A percentile compares a stretch with the other conserved stretches of the same genome.
These are phyloP conservation scores for Ptilorrhoa leucosticta DNA, from an alignment of 2,113 vertebrate genomes.

Conservation along the genomic window DNA sequence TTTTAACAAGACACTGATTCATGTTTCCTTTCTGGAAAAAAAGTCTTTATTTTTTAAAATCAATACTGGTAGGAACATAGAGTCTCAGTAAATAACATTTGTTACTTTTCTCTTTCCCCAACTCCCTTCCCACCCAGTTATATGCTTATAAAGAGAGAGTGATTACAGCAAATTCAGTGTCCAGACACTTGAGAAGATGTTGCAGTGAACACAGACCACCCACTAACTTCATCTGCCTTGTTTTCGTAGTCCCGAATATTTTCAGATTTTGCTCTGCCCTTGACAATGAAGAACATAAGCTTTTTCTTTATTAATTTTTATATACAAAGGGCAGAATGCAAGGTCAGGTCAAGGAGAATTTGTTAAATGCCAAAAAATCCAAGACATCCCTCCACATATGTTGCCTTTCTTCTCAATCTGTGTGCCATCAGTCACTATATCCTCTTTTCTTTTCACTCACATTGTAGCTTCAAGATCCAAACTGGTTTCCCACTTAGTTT, in stretches of 20 bases:
- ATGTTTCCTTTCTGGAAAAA: background rate
- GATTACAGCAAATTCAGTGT: background rate
- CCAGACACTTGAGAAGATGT: background rate
- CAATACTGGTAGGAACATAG: background rate
- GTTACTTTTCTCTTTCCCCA: background rate
- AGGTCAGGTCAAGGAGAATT: background rate
- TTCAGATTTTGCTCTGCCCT: background rate
- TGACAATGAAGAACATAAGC: constrained; percentile 11
- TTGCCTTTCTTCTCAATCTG: background rate
- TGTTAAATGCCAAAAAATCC: background rate
- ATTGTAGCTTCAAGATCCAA: background rate
- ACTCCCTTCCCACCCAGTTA: background rate
- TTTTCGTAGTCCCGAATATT: background rate
- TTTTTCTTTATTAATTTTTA: background rate
- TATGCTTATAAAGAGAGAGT: background rate
- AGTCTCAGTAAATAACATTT: background rate
- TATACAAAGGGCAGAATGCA: background rate
- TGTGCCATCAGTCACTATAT: background rate
- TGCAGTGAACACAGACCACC: constrained; percentile 31
- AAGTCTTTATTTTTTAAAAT: background rate
- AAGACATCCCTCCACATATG: background rate
- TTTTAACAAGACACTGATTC: background rate
- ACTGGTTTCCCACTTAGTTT: background rate
- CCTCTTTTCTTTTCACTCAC: background rate
- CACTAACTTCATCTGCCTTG: constrained; percentile 10